Base-by-base conservation (phyloP, 2,888 invertebrate genomes). In the Ichneumon xanthorius region DNA sequence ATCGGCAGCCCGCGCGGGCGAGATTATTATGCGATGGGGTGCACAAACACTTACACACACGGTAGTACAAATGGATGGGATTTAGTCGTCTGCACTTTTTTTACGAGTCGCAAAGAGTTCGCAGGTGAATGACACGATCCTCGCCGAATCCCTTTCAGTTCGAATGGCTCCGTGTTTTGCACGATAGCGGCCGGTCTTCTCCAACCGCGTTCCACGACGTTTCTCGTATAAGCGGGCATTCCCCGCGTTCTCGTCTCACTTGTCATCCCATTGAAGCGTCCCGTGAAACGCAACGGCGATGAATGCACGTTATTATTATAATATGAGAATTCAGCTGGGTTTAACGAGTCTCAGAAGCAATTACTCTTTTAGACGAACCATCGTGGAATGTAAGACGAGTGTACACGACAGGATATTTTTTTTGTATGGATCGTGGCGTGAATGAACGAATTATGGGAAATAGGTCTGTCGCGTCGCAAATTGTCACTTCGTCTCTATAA, bases 51-150 rank as follows among this genome's bases (percentile, higher is more conserved):
- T n/a, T 40, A 55, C 50, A 14, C 67, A 61, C 45, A 37, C 40
- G 53, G 80, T 26, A 75, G 58, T 16, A 33, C 16, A 63, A 84
- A 81, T 73, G 80, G 80, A 80, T 79, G 85, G 72, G 85, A 83
- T 88, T 91, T 88, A 83, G 87, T 82, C 86, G 88, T 88, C 90
- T 88, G 89, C 87, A 9, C 40, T 40, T 40, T 40, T 88, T 90
- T 90, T 90, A 91, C 84, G 90, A 90, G 80, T 63, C 88, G 87
- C 87, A 82, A 87, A 89, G 87, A 86, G 82, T 77, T 80, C 79
- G 70, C 76, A 68, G 80, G 84, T 65, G 72, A 65, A 78, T 76
- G 75, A 55, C 68, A 58, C 65, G 67, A 61, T 67, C 33, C 26
- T 70, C 26, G 30, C 63, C 63, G n/a, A 63, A 63, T 30, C 30